Evolutionary conservation across 2,113 vertebrate genomes (phyloP).

Genomic region (Sardina pilchardus): DNA sequence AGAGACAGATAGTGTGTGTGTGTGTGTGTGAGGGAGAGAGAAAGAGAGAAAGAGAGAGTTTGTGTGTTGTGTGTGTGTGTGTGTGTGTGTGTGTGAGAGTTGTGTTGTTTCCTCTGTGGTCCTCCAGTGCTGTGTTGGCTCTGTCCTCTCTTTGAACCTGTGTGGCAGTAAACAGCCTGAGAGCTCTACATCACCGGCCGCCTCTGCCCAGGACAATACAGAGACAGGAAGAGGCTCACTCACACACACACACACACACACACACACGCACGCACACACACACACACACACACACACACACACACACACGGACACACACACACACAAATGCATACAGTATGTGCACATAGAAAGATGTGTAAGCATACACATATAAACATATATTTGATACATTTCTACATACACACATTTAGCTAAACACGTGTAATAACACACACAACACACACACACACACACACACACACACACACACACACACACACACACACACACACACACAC

Average conservation of each 20-base stretch:
- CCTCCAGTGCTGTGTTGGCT: conserved; percentile 54
- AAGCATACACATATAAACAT: too few relatives aligned
- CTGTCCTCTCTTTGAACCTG: conserved; percentile 71
- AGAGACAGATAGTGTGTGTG: neutral
- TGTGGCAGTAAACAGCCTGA: conserved; percentile 67
- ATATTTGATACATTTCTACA: too few relatives aligned
- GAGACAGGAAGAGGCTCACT: conserved; percentile 63
- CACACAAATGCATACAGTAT: too few relatives aligned
- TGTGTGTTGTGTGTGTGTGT: neutral
- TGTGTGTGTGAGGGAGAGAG: neutral
- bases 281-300: too few relatives aligned
- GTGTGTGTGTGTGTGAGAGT: neutral
- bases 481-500: conserved; percentile 48
- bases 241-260: neutral
- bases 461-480: conserved; percentile 29
- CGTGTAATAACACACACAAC: too few relatives aligned
- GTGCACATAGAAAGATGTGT: too few relatives aligned
- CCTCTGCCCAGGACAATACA: conserved; percentile 61
- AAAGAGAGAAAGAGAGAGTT: too few relatives aligned
- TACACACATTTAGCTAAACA: too few relatives aligned
- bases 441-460: conserved; percentile 38
- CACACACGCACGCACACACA: conserved; percentile 31
- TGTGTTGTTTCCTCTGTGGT: neutral
- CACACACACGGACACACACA: too few relatives aligned
- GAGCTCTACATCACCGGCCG: conserved; percentile 63